These are phyloP conservation scores for Dasypus novemcinctus DNA, from an alignment of 2,113 vertebrate species.

Conservation along the genomic window DNA sequence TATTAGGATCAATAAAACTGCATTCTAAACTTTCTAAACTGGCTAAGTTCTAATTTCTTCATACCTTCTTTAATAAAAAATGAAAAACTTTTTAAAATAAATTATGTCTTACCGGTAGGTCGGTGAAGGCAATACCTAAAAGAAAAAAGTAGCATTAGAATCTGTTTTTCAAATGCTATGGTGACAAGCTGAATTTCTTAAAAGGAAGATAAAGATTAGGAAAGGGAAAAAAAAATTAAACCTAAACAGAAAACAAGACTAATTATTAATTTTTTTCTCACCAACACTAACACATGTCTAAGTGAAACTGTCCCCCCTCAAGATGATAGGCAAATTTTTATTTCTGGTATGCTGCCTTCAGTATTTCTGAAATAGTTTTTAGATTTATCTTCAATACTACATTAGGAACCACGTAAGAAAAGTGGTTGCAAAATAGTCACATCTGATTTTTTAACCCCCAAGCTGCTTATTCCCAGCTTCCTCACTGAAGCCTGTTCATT, in stretches of 20 bases:
- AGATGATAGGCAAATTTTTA: background rate
- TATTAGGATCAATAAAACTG: background rate
- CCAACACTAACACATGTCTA: background rate
- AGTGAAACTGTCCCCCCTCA: background rate
- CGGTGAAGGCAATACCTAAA: constrained; percentile 88
- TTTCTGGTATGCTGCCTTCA: background rate
- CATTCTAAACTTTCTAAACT: background rate
- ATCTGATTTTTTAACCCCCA: background rate
- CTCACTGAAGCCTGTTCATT: background rate
- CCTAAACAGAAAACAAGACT: background rate
- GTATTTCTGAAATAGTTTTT: background rate
- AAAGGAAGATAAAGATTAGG: background rate
- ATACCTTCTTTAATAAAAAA: constrained; percentile 46
- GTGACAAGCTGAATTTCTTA: constrained; percentile 39
- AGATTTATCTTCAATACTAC: background rate
- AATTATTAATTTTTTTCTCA: background rate
- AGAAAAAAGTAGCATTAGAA: constrained; percentile 70
- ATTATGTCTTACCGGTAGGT: constrained; percentile 87
- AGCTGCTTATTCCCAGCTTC: background rate
- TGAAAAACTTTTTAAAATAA: constrained; percentile 63
- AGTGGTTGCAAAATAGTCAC: background rate
- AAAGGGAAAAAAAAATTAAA: background rate
- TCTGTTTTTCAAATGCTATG: constrained; percentile 60
- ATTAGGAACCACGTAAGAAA: background rate
- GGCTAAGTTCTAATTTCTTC: background rate